Percentiles rank a stretch among this genome's conserved stretches.
Conservation (phyloP, 2,888 invertebrate species). For the Pandemis corylana region DNA sequence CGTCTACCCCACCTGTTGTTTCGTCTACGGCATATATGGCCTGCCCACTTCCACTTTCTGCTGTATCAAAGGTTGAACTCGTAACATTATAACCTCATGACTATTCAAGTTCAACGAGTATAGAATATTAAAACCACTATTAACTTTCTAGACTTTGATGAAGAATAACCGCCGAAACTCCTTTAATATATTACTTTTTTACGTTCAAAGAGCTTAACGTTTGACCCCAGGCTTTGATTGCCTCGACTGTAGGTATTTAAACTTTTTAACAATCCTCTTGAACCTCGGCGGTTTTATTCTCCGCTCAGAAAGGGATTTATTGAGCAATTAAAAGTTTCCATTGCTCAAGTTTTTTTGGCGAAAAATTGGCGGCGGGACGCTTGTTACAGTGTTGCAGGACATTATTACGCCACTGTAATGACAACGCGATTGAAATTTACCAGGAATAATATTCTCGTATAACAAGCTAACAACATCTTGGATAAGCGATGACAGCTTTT, state of each 20-base stretch:
- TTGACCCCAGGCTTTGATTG: constrained; percentile 26
- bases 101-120: neutral
- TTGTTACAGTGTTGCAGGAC: constrained; percentile 9
- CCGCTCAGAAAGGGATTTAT: constrained; percentile 38
- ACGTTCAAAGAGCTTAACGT: constrained; percentile 9
- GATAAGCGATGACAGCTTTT: no score
- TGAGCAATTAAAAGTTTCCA: constrained; percentile 38
- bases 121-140: neutral
- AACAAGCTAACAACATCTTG: no score
- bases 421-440: neutral
- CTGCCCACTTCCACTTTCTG: no score
- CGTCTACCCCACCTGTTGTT: no score
- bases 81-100: no score
- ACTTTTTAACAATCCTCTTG: constrained; percentile 34
- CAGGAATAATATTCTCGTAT: neutral
- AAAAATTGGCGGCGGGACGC: constrained; percentile 24
- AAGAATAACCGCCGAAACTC: neutral
- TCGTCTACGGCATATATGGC: no score
- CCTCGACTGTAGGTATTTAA: constrained; percentile 28
- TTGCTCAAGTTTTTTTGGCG: constrained; percentile 31
- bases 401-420: neutral
- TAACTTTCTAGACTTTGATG: constrained; percentile 3
- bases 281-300: constrained; percentile 33
- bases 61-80: no score
- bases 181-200: constrained; percentile 16